Base-by-base conservation (phyloP, 53 echinoderm and acorn worm species). In the Apostichopus leukothele region DNA sequence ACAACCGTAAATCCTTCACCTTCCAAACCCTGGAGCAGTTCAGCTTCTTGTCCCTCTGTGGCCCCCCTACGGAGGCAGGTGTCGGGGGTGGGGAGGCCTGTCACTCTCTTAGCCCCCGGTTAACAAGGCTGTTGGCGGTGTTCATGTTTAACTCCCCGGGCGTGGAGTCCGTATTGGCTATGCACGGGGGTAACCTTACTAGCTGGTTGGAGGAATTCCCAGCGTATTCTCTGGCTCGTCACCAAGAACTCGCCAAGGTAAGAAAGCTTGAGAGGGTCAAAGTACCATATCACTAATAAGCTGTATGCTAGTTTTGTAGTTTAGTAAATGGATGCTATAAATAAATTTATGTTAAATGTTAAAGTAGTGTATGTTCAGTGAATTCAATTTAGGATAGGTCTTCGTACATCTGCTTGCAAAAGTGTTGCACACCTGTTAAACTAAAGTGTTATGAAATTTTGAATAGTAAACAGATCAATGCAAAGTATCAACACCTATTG, bases 131-230 rank as follows among this genome's bases (percentile, higher is more conserved):
- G 4, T 93, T 95, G 66, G 86, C 90, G 12, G 90, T 94, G 3
- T 74, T 97, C 91, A 92, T 91, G 4, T 90, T 95, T 59, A 92
- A 90, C 76, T 73, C 96, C 5, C 90, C 91, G 25, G 88, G 89
- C 4, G 51, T 67, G 61, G 93, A 94, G 53, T 90, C 95, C n/a
- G 86, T 94, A 16, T 84, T 91, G 9, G 57, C 77, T 39, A 50
- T 95, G 88, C 92, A 95, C 60, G 78, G 93, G 12, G 53, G 89
- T 51, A 93, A 91, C 52, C 87, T 95, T 51, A 92, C 94, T 67
- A 91, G 92, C n/a, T 95, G 95, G 98, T 63, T 97, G 79, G 97
- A 97, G 81, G 98, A 97, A 83, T 97, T 95, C 76, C 98, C 98
- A 9, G 95, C 98, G 0, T 97, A 97, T 83, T 97, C 98, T 4